phyloP scores from a whole-genome alignment of 2,113 vertebrate genomes.

The Opisthocomus hoazin region DNA sequence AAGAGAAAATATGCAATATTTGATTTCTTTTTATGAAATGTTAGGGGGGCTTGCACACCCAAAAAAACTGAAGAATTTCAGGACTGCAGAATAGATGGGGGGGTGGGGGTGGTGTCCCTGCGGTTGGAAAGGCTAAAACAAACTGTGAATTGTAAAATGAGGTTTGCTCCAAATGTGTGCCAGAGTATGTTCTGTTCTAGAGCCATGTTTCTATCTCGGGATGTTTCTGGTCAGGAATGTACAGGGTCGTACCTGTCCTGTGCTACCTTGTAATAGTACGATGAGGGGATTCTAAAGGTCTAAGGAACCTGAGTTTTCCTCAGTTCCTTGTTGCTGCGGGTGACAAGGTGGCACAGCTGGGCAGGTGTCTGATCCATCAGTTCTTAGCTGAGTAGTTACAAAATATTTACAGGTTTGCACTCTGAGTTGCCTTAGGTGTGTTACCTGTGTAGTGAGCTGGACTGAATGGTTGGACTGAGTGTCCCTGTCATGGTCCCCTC shows the following conservation, averaged over 20 bases:
- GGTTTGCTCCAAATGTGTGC: neutral
- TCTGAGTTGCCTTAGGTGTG: neutral
- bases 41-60: neutral
- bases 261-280: neutral
- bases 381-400: neutral
- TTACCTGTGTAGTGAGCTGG: neutral
- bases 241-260: neutral
- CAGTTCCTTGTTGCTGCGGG: neutral
- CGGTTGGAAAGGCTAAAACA: neutral
- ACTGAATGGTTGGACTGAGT: neutral
- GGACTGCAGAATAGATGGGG: neutral
- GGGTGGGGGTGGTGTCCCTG: neutral
- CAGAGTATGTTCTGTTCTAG: neutral
- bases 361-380: neutral
- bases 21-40: neutral
- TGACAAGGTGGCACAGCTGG: neutral
- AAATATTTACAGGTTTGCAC: neutral
- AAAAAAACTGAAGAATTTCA: neutral
- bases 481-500: neutral
- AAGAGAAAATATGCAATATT: neutral
- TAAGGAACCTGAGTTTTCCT: neutral
- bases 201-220: neutral
- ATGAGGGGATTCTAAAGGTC: neutral
- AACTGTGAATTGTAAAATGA: neutral
- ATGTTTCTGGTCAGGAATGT: neutral